Evolutionary conservation across 2,113 vertebrate species (phyloP).

Genomic region (Dromiciops gliroides): DNA sequence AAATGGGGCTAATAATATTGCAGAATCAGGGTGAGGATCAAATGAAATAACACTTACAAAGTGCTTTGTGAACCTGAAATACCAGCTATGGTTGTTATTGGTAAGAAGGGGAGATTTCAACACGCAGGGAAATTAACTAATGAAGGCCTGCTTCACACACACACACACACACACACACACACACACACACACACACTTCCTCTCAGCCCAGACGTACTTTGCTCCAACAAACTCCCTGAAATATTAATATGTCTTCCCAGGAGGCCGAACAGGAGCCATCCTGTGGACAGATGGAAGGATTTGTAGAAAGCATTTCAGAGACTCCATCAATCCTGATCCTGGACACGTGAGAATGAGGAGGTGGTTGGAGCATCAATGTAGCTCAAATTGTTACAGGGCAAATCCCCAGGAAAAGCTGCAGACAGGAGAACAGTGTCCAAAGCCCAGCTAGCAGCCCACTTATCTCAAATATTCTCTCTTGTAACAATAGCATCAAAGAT

Average conservation of each 20-base stretch:
- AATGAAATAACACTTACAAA: background rate
- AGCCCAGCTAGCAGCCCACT: background rate
- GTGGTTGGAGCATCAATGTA: background rate
- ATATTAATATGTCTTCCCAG: background rate
- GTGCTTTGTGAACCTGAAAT: background rate
- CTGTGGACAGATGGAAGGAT: background rate
- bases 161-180: too few species aligned
- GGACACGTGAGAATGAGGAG: background rate
- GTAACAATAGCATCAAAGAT: slow-evolving; percentile 10
- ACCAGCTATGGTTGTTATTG: background rate
- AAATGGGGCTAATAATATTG: background rate
- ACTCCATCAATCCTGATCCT: background rate
- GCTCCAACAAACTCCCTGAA: background rate
- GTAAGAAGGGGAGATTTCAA: slow-evolving; percentile 5
- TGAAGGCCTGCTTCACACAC: background rate
- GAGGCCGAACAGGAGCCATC: background rate
- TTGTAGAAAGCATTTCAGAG: slow-evolving; percentile 30
- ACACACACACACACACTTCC: background rate
- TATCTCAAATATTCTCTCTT: slow-evolving; percentile 9
- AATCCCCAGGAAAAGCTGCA: background rate
- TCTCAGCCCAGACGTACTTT: background rate
- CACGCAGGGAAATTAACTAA: background rate
- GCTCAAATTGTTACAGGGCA: background rate
- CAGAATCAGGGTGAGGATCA: background rate
- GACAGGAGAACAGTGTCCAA: background rate